Conservation (phyloP, 2,113 vertebrate species). For the Noturus placidus region DNA sequence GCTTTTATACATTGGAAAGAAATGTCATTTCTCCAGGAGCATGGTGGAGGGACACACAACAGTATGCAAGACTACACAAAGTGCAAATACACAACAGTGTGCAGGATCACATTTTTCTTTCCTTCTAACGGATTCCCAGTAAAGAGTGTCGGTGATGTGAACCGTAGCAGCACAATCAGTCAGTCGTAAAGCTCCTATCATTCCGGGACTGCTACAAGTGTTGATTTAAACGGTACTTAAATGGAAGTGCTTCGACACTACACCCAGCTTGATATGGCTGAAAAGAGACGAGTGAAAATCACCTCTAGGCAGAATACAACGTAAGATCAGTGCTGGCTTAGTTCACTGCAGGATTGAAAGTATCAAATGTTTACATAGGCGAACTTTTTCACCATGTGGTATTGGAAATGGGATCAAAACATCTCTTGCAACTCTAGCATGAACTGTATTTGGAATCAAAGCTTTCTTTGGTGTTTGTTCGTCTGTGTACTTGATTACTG, state of each 20-base stretch:
- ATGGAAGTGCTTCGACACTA: no score
- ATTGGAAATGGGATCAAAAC: background rate
- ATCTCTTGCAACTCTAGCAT: background rate
- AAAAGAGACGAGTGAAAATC: no score
- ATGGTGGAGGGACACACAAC: background rate
- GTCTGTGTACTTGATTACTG: background rate
- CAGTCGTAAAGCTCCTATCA: background rate
- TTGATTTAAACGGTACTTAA: no score
- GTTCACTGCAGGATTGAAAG: no score
- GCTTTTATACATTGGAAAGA: background rate
- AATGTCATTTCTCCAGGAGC: background rate
- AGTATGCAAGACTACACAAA: background rate
- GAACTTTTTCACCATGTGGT: background rate
- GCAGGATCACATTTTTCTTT: background rate
- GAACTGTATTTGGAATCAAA: background rate
- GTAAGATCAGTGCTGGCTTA: no score
- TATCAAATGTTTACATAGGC: no score
- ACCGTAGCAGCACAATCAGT: background rate
- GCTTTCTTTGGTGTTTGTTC: background rate
- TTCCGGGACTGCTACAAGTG: no score
- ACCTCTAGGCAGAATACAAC: no score
- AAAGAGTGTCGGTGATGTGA: background rate
- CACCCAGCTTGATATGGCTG: no score
- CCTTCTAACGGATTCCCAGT: background rate
- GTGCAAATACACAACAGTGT: background rate